Conservation (phyloP, 92 coral and sea anemone species). For the Pocillopora grandis region DNA sequence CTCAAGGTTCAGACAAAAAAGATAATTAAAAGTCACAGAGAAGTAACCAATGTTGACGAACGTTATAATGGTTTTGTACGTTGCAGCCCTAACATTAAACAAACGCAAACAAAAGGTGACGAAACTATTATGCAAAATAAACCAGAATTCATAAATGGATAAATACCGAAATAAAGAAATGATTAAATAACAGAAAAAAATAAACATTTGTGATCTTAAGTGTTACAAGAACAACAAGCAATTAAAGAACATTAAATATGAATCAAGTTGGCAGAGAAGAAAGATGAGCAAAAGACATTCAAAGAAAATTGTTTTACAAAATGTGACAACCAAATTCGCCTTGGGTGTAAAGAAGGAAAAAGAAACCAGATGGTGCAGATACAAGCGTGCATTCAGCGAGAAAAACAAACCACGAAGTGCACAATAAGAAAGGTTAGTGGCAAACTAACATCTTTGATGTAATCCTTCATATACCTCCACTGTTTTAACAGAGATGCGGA, state of each 20-base stretch:
- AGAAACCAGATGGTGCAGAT: neutral
- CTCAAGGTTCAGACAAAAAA: too few relatives aligned
- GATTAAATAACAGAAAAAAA: neutral
- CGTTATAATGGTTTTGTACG: neutral
- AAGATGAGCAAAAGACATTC: neutral
- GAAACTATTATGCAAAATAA: neutral
- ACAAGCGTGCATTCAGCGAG: neutral
- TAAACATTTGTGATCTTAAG: neutral
- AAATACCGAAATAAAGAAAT: neutral
- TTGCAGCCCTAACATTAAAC: neutral
- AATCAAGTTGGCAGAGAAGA: neutral
- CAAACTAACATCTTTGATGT: conserved; percentile 86
- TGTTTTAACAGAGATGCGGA: conserved; percentile 74
- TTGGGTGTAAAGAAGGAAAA: neutral
- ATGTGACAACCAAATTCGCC: neutral
- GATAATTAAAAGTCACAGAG: too few relatives aligned
- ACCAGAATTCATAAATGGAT: neutral
- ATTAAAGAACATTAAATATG: neutral
- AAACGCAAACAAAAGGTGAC: conserved; percentile 5
- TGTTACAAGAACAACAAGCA: neutral
- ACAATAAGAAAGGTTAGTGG: neutral
- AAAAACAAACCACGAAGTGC: neutral
- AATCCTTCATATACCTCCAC: conserved; percentile 81
- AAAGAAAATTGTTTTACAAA: neutral
- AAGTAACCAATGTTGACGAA: neutral